These are phyloP conservation scores for Amblyopsis hoosieri DNA, from an alignment of 2,797 vertebrate genomes.

Conservation along the genomic window DNA sequence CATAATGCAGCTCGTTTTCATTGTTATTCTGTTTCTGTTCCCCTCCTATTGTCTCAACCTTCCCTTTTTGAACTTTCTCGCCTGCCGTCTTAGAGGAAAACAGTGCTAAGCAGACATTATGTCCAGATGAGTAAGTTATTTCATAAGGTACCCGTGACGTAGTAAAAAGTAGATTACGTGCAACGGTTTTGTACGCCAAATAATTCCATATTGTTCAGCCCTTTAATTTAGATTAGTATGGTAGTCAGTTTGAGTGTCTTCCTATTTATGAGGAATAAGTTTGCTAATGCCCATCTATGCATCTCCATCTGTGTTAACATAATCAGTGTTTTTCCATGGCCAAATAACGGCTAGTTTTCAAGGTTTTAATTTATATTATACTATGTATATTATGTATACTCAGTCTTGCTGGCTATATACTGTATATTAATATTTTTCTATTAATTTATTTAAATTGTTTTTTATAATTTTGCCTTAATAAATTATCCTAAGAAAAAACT, in stretches of 20 bases:
- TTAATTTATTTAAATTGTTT: too few species aligned
- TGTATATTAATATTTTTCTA: too few species aligned
- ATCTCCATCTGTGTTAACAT: background rate
- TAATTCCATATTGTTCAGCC: constrained; percentile 22
- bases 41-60: constrained; percentile 46
- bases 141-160: constrained; percentile 45
- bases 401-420: too few species aligned
- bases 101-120: constrained; percentile 82
- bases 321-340: background rate
- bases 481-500: too few species aligned
- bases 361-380: too few species aligned
- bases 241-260: background rate
- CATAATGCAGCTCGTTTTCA: constrained; percentile 41
- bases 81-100: constrained; percentile 85
- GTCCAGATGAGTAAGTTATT: constrained; percentile 77
- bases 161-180: constrained; percentile 34
- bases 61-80: constrained; percentile 61
- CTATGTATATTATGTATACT: too few species aligned
- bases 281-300: background rate
- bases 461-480: too few species aligned
- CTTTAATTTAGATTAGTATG: constrained; percentile 1
- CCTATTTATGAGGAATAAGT: constrained; percentile 3
- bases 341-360: background rate
- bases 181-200: background rate
- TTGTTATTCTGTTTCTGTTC: constrained; percentile 45